phyloP scores from a whole-genome alignment of 2,888 invertebrate genomes.

The Epicampocera succincta region DNA sequence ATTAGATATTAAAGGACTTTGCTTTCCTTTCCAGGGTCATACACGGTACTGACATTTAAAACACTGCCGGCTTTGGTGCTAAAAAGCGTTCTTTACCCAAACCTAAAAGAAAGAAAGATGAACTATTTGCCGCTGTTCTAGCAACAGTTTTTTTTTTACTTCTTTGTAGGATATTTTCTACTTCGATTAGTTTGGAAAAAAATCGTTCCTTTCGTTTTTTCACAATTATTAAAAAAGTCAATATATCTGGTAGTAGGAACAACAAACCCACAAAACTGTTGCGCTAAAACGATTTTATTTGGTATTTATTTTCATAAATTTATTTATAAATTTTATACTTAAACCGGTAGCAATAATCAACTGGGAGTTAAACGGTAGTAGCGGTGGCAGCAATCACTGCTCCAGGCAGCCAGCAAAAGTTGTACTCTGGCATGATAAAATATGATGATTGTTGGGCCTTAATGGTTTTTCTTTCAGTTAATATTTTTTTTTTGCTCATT shows the following conservation, averaged over 20 bases:
- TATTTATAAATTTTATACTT: constrained; percentile 19
- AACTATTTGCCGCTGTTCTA: too few species aligned
- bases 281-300: constrained; percentile 11
- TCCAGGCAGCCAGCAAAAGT: background rate
- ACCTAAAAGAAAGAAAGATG: too few species aligned
- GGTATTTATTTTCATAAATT: constrained; percentile 41
- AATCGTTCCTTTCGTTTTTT: background rate
- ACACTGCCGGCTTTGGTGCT: too few species aligned
- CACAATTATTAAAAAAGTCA: background rate
- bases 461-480: constrained; percentile 20
- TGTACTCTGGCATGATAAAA: constrained; percentile 19
- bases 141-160: too few species aligned
- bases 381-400: constrained; percentile 1
- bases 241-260: constrained; percentile 28
- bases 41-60: too few species aligned
- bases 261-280: constrained; percentile 23
- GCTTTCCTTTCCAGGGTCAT: too few species aligned
- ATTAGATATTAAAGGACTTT: too few species aligned
- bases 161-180: too few species aligned
- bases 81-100: too few species aligned
- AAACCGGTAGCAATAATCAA: constrained; percentile 57
- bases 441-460: constrained; percentile 57
- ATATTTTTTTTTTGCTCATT: background rate
- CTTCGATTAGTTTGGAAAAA: background rate
- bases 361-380: constrained; percentile 43